phyloP scores from a whole-genome alignment of 2,113 vertebrate genomes.

The Paraplagusia blochii region DNA sequence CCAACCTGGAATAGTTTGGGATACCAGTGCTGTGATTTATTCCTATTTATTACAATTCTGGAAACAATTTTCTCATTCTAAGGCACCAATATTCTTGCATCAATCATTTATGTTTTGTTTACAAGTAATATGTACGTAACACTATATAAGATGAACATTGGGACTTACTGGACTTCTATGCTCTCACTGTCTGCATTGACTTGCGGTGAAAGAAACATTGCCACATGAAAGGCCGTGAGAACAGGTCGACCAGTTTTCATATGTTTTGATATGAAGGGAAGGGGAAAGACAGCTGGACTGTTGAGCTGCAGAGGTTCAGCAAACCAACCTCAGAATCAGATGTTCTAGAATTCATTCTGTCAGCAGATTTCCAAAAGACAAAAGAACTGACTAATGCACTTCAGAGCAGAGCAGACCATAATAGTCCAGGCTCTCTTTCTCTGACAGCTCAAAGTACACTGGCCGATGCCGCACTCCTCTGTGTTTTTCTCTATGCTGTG shows the following conservation, averaged over 20 bases:
- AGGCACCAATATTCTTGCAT: neutral
- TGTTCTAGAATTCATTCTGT: constrained; percentile 66
- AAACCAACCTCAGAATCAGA: constrained; percentile 65
- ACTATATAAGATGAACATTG: constrained; percentile 21
- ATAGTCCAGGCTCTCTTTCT: constrained; percentile 75
- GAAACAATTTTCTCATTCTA: neutral
- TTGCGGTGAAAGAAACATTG: too few species aligned
- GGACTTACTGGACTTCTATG: too few species aligned
- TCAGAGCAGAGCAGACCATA: constrained; percentile 63
- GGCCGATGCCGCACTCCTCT: constrained; percentile 54
- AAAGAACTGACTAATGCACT: constrained; percentile 60
- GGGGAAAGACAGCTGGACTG: constrained; percentile 79
- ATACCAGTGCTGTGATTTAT: too few species aligned
- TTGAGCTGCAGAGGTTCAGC: constrained; percentile 74
- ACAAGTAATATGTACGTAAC: constrained; percentile 10
- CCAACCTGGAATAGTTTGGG: too few species aligned
- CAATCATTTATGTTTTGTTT: neutral
- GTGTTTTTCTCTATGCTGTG: constrained; percentile 42
- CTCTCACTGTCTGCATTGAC: too few species aligned
- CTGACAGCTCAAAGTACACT: constrained; percentile 41
- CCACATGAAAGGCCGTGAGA: too few species aligned
- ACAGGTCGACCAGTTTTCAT: too few species aligned
- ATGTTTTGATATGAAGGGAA: too few species aligned
- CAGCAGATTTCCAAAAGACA: constrained; percentile 63
- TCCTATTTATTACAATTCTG: too few species aligned